Percentiles rank a stretch among this genome's conserved stretches.
phyloP scores from a whole-genome alignment of 2,113 vertebrate species.

The Xiphophorus hellerii region DNA sequence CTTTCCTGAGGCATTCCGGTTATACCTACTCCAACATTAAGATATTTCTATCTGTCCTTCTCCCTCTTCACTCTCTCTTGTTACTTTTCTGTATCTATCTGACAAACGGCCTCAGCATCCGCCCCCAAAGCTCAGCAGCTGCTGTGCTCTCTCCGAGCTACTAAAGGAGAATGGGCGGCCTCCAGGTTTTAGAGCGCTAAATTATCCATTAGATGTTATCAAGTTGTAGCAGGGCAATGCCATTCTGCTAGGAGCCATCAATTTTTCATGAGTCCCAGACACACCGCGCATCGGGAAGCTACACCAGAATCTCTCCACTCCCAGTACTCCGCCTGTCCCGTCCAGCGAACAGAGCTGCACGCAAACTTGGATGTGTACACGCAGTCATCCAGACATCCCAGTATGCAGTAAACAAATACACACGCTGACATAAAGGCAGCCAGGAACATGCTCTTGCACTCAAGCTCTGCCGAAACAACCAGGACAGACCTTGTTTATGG shows the following conservation, averaged over 20 bases:
- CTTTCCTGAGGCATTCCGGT: conserved; percentile 27
- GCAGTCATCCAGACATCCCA: conserved; percentile 37
- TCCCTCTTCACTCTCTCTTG: conserved; percentile 12
- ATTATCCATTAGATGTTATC: conserved; percentile 98
- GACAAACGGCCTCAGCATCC: conserved; percentile 40
- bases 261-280: conserved; percentile 95
- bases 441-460: conserved; percentile 73
- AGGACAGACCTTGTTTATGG: conserved; percentile 41
- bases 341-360: conserved; percentile 50
- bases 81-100: conserved; percentile 26
- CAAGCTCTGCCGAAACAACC: conserved; percentile 53
- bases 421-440: conserved; percentile 55
- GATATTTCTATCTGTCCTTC: conserved; percentile 23
- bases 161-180: conserved; percentile 57
- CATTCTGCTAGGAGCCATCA: conserved; percentile 92
- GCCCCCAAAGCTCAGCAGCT: conserved; percentile 61
- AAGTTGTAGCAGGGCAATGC: conserved; percentile 96
- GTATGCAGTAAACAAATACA: conserved; percentile 59
- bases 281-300: conserved; percentile 82
- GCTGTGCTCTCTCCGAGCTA: conserved; percentile 60
- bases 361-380: conserved; percentile 62
- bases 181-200: conserved; percentile 89
- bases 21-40: conserved; percentile 13
- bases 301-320: conserved; percentile 73
- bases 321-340: conserved; percentile 31